These are phyloP conservation scores for Cinclus cinclus DNA, from an alignment of 2,113 vertebrate species.

Conservation along the genomic window DNA sequence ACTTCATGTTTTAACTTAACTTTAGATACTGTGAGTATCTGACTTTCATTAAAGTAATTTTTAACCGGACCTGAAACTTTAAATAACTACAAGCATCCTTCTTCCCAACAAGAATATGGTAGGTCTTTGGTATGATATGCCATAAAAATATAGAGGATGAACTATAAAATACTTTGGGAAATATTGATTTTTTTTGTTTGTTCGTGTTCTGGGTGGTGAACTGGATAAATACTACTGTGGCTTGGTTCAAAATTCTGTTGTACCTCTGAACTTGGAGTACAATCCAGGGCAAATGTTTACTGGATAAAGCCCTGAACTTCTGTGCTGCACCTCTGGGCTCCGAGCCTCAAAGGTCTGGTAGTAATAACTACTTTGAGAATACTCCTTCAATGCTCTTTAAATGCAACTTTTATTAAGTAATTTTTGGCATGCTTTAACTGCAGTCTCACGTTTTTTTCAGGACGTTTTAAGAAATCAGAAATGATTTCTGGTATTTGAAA, in stretches of 20 bases:
- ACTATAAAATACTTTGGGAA: background rate
- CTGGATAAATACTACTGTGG: background rate
- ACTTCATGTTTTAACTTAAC: background rate
- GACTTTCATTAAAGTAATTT: background rate
- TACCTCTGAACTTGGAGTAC: background rate
- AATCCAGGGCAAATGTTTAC: background rate
- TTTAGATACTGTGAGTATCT: background rate
- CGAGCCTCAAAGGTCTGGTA: background rate
- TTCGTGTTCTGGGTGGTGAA: background rate
- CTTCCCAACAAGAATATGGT: background rate
- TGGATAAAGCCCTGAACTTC: background rate
- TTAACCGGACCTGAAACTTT: background rate
- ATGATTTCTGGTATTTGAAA: slow-evolving; percentile 47
- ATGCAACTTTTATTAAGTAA: background rate
- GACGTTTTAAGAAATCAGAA: slow-evolving; percentile 7
- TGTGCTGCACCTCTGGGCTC: background rate
- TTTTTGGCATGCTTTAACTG: background rate
- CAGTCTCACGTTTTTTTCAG: background rate
- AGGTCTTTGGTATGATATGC: background rate
- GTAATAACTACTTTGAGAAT: background rate
- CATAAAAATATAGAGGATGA: background rate
- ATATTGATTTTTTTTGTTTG: background rate
- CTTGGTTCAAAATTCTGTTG: background rate
- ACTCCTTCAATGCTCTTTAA: background rate
- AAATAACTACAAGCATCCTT: slow-evolving; percentile 9